Base-by-base conservation (phyloP, 2,797 vertebrate species). In the Decapterus maruadsi region DNA sequence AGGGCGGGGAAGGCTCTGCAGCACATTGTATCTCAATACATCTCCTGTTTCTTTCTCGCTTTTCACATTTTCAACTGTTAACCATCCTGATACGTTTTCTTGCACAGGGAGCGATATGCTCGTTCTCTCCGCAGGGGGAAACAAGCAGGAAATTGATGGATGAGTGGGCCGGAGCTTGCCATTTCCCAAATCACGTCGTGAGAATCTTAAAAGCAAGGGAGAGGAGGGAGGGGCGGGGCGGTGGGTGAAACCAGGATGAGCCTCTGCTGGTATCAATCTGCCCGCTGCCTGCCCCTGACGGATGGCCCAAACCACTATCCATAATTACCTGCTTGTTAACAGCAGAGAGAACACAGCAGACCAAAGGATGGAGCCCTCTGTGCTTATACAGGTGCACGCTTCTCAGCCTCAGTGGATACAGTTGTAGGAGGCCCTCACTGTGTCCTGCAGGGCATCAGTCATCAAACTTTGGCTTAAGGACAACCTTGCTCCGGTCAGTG, bases 301-400 rank as follows among this genome's bases (percentile, higher is more conserved):
- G 83, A 90, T 92, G 78, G 84, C 78, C 80, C 53, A 50, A 89
- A 92, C 88, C 88, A 92, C 90, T 90, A 91, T 86, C 90, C 89
- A 90, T 94, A 93, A 94, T 94, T 90, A 93, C 90, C 88, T 82
- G 81, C 86, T 86, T 92, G 90, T 93, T 92, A 92, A 85, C 80
- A 87, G 85, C 59, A 62, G 22, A 80, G 63, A 72, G 78, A 87
- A 86, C 80, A 87, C 61, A 74, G 59, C 1, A 4, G 66, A 81
- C 40, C 69, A 13, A 43, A 53, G 68, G 22, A n/a, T 65, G 75
- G 53, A 85, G 59, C 57, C 38, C 6, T 29, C 50, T 63, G 34
- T 40, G 38, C 38, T 40, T 40, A 40, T 40, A 40, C 38, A 40
- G 38, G 0, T 67, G 58, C 45, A 70, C 60, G 50, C 53, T 69